phyloP scores from a whole-genome alignment of 1,140 invertebrate species.

The Lepidostoma basale region DNA sequence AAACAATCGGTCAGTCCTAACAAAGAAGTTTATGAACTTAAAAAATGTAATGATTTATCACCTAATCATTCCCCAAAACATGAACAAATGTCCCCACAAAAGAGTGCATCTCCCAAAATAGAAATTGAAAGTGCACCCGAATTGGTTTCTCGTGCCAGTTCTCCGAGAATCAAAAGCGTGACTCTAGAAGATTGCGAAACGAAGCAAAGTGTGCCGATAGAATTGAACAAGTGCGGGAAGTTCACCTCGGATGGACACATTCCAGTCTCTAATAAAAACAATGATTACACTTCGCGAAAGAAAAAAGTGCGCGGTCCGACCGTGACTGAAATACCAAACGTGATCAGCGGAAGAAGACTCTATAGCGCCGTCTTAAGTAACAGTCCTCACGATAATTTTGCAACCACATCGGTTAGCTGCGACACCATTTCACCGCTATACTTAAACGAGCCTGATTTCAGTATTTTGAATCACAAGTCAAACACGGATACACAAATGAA shows the following conservation, averaged over 20 bases:
- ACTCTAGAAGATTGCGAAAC: background rate
- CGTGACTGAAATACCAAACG: constrained; percentile 1
- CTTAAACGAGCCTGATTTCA: background rate
- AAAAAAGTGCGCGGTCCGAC: constrained; percentile 1
- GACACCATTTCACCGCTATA: background rate
- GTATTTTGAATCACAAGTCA: background rate
- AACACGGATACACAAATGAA: constrained; percentile 16
- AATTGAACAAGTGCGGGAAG: background rate
- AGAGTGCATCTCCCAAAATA: background rate
- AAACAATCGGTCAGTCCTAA: background rate
- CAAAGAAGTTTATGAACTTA: background rate
- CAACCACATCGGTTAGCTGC: background rate
- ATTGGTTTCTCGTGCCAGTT: background rate
- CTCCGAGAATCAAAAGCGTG: background rate
- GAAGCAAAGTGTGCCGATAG: background rate
- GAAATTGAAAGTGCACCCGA: background rate
- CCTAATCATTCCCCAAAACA: background rate
- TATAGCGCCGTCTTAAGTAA: constrained; percentile 29
- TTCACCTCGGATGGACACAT: background rate
- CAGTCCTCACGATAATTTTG: background rate
- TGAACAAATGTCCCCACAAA: background rate
- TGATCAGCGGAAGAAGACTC: constrained; percentile 16
- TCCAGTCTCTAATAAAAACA: background rate
- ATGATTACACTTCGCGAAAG: background rate
- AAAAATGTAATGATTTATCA: no score